Conservation (phyloP, 2,888 invertebrate genomes). For the Lasiommata megera region DNA sequence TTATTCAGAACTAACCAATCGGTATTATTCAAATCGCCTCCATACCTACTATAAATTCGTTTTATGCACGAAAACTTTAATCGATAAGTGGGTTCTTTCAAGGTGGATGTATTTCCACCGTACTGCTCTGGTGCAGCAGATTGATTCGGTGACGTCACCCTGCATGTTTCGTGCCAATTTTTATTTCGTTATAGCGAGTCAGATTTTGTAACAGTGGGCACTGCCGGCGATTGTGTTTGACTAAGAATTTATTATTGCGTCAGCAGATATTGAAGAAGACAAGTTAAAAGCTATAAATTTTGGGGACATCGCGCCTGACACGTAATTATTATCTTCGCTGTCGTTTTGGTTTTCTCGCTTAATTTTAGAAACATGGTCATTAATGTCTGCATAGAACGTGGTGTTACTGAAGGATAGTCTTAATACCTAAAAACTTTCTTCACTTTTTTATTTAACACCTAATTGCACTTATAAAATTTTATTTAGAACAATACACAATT, state of each 20-base stretch:
- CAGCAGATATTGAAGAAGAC: conserved; percentile 13
- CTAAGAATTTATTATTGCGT: conserved; percentile 15
- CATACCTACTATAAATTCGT: background rate
- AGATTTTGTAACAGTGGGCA: conserved; percentile 22
- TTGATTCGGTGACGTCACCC: conserved; percentile 30
- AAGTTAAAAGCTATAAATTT: conserved; percentile 6
- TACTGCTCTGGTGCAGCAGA: conserved; percentile 26
- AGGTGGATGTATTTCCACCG: conserved; percentile 24
- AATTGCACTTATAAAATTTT: no score
- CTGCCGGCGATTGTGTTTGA: conserved; percentile 9
- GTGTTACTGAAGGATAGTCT: background rate
- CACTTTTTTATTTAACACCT: no score
- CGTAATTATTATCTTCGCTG: background rate
- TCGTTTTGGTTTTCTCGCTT: background rate
- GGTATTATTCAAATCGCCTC: background rate
- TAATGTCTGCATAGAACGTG: conserved; percentile 1
- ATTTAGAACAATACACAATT: no score
- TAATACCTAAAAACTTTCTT: no score
- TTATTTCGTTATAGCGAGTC: conserved; percentile 21
- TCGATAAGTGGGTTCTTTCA: conserved; percentile 20
- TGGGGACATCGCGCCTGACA: background rate
- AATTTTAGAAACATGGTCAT: background rate
- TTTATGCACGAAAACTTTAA: conserved; percentile 21
- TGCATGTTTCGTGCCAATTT: conserved; percentile 26
- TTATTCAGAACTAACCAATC: background rate